Percentiles rank a stretch among this genome's conserved stretches.
phyloP scores from a whole-genome alignment of 2,797 vertebrate species.

The Chiloscyllium punctatum region DNA sequence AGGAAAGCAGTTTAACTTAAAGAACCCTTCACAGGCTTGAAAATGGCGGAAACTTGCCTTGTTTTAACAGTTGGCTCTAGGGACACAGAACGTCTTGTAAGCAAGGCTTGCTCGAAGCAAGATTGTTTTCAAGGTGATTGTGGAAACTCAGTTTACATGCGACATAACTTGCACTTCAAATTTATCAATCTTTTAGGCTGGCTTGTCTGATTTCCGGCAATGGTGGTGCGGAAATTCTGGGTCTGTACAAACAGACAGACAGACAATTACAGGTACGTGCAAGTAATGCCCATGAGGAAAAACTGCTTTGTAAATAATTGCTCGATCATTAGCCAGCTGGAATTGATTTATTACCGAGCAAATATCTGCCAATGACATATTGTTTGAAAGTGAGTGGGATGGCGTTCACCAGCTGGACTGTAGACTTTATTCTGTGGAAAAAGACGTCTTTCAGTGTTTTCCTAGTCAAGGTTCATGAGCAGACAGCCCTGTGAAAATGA shows the following conservation, averaged over 20 bases:
- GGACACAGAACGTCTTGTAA: neutral
- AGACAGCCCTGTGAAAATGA: slow-evolving; percentile 18
- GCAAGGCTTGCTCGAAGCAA: neutral
- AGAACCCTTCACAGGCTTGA: neutral
- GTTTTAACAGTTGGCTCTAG: neutral
- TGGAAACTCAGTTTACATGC: neutral
- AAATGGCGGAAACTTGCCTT: neutral
- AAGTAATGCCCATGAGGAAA: neutral
- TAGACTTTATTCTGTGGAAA: slow-evolving; percentile 27
- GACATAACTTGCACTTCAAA: neutral
- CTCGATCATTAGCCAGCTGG: slow-evolving; percentile 18
- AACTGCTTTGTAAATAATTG: slow-evolving; percentile 32
- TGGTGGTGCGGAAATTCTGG: neutral
- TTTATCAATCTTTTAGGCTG: neutral
- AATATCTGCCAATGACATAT: slow-evolving; percentile 24
- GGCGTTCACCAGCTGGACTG: neutral
- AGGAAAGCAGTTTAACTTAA: neutral
- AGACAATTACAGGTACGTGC: neutral
- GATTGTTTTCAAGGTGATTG: neutral
- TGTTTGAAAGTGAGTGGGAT: slow-evolving; percentile 12
- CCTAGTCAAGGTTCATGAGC: slow-evolving; percentile 26
- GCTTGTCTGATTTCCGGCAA: neutral
- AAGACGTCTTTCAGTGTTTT: neutral
- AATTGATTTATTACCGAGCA: slow-evolving; percentile 19
- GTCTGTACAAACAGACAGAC: neutral